These are phyloP conservation scores for Parasteatoda tepidariorum DNA, from an alignment of 1,140 invertebrate genomes.

Conservation along the genomic window DNA sequence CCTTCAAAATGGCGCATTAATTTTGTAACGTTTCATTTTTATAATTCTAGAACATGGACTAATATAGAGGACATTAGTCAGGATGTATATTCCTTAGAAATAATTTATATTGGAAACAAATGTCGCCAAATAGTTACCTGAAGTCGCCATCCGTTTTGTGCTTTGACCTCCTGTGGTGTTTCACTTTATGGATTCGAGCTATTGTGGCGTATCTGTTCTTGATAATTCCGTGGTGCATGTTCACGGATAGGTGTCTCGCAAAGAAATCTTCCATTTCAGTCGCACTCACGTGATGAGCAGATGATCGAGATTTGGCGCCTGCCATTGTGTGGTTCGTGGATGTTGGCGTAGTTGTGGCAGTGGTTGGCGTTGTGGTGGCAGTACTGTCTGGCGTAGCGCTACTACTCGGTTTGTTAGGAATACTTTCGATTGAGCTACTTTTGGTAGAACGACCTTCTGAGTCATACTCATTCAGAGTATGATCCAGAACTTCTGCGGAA, in stretches of 20 bases:
- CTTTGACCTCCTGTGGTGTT: slow-evolving; percentile 10
- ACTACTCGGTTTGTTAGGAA: slow-evolving; percentile 47
- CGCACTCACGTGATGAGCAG: slow-evolving; percentile 69
- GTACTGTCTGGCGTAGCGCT: background rate
- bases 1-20: too few species aligned
- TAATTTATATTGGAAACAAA: too few species aligned
- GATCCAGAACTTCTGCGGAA: slow-evolving; percentile 57
- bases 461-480: slow-evolving; percentile 60
- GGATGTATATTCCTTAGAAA: too few species aligned
- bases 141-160: slow-evolving; percentile 18
- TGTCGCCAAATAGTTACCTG: too few species aligned
- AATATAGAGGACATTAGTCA: too few species aligned
- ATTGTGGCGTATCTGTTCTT: slow-evolving; percentile 89
- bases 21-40: too few species aligned
- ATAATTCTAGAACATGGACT: too few species aligned
- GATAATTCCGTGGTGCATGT: slow-evolving; percentile 68
- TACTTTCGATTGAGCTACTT: slow-evolving; percentile 61
- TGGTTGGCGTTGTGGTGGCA: slow-evolving; percentile 7
- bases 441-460: slow-evolving; percentile 62
- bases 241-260: slow-evolving; percentile 78
- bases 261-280: slow-evolving; percentile 91
- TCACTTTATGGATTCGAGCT: slow-evolving; percentile 78
- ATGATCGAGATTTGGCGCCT: background rate
- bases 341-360: slow-evolving; percentile 24
- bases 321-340: slow-evolving; percentile 5